Conservation (phyloP, 92 coral and sea anemone genomes). For the Palythoa heliodiscus region DNA sequence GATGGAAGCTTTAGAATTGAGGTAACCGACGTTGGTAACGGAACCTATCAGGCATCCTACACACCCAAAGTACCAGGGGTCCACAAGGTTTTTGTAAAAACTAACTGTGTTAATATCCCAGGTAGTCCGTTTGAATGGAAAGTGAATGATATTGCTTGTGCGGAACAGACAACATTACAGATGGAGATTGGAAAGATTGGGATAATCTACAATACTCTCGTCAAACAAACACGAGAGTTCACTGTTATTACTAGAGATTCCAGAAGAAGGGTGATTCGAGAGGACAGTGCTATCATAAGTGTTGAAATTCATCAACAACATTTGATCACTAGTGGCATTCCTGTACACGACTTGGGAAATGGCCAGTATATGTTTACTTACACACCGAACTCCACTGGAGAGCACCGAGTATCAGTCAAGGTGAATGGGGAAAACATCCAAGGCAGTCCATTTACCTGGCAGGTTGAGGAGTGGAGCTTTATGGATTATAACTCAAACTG, state of each 20-base stretch:
- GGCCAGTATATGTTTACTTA: too few relatives aligned
- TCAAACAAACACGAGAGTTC: neutral
- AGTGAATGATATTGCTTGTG: neutral
- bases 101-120: neutral
- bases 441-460: too few relatives aligned
- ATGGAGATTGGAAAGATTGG: neutral
- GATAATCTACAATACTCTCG: neutral
- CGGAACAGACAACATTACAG: neutral
- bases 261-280: neutral
- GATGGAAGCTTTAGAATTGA: neutral
- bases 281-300: too few relatives aligned
- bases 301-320: too few relatives aligned
- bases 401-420: too few relatives aligned
- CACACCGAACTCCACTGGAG: too few relatives aligned
- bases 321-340: too few relatives aligned
- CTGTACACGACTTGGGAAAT: too few relatives aligned
- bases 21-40: neutral
- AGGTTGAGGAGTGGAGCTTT: too few relatives aligned
- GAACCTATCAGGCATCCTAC: neutral
- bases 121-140: conserved; percentile 14
- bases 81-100: neutral
- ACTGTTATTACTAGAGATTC: neutral
- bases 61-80: conserved; percentile 2
- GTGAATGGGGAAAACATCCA: too few relatives aligned
- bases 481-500: too few relatives aligned